Evolutionary conservation across 2,888 invertebrate species (phyloP).

Genomic region (Elgonia sp.): DNA sequence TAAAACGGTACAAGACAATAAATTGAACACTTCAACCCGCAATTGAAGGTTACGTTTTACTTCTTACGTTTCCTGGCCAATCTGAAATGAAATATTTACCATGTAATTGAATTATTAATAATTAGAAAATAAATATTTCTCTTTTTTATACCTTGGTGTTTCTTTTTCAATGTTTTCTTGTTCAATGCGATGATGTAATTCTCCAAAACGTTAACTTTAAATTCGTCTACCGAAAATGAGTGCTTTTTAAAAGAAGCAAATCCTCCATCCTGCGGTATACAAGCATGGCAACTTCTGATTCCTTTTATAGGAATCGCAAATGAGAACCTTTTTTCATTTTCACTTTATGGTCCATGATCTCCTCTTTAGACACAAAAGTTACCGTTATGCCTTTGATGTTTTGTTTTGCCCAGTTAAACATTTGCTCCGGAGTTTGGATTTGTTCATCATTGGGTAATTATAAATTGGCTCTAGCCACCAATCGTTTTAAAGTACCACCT

Average conservation of each 20-base stretch:
- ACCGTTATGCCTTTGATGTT: neutral
- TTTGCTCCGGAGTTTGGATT: no score
- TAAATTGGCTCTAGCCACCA: no score
- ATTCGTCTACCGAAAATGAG: conserved; percentile 27
- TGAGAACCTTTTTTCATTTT: no score
- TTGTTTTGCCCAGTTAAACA: neutral
- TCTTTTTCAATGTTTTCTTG: conserved; percentile 20
- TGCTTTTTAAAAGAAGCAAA: conserved; percentile 38
- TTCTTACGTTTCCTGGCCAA: conserved; percentile 27
- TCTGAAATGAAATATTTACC: conserved; percentile 42
- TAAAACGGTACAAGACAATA: neutral
- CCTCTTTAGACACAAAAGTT: neutral
- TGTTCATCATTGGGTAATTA: no score
- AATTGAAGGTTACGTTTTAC: conserved; percentile 24
- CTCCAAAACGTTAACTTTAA: conserved; percentile 6
- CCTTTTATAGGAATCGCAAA: no score
- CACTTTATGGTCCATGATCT: neutral
- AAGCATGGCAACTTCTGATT: conserved; percentile 56
- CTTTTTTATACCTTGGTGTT: conserved; percentile 15
- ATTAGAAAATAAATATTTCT: neutral
- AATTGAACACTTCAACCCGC: conserved; percentile 24
- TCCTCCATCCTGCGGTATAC: conserved; percentile 42
- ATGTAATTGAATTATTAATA: neutral
- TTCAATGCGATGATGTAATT: conserved; percentile 34
- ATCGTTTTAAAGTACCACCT: no score